These are phyloP conservation scores for Thysanoteuthis rhombus DNA, from an alignment of 2,888 invertebrate genomes.

Conservation along the genomic window DNA sequence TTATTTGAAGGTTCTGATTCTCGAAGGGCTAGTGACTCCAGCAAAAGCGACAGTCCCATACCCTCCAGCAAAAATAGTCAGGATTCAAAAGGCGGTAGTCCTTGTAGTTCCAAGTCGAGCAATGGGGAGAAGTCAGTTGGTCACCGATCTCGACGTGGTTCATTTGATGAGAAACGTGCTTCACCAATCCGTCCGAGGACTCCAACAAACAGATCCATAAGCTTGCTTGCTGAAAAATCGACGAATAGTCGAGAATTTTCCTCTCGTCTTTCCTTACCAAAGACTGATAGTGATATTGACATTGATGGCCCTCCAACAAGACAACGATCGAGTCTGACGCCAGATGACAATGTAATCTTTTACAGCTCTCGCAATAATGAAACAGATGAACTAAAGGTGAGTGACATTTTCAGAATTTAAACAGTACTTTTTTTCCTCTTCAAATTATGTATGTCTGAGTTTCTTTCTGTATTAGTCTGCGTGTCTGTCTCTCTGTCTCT, in stretches of 20 bases:
- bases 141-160: constrained; percentile 41
- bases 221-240: constrained; percentile 51
- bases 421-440: background rate
- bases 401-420: constrained; percentile 28
- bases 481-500: background rate
- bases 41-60: background rate
- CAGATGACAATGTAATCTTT: background rate
- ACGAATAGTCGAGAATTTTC: constrained; percentile 57
- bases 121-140: background rate
- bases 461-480: background rate
- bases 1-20: background rate
- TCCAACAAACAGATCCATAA: constrained; percentile 43
- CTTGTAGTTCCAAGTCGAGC: background rate
- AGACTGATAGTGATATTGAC: constrained; percentile 37
- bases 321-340: background rate
- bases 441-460: background rate
- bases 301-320: constrained; percentile 28
- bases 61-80: background rate
- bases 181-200: constrained; percentile 37
- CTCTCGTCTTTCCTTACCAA: constrained; percentile 49
- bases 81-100: background rate
- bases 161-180: constrained; percentile 48
- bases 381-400: constrained; percentile 67
- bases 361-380: constrained; percentile 54
- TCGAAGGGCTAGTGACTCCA: background rate